phyloP scores from a whole-genome alignment of 2,797 vertebrate species.

The Scolopax rusticola region DNA sequence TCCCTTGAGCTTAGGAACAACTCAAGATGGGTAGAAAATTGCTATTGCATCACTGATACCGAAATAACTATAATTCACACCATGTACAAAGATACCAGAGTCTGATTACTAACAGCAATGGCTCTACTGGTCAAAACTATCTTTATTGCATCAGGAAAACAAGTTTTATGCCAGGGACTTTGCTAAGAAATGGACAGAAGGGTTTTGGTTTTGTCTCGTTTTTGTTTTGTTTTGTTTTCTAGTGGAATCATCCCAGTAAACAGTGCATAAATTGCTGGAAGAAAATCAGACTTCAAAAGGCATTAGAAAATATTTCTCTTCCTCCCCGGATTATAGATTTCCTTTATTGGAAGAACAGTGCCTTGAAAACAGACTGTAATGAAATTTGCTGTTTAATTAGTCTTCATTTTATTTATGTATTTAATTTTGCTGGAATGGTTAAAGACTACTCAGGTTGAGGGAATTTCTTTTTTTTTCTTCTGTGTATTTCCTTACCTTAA shows the following conservation, averaged over 20 bases:
- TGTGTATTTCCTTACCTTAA: neutral
- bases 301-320: slow-evolving; percentile 2
- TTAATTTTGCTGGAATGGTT: slow-evolving; percentile 39
- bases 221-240: neutral
- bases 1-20: slow-evolving; percentile 41
- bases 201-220: neutral
- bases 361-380: slow-evolving; percentile 31
- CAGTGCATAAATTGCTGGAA: neutral
- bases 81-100: neutral
- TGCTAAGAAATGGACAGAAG: neutral
- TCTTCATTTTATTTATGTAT: slow-evolving; percentile 48
- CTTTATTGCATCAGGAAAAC: neutral
- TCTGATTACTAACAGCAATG: neutral
- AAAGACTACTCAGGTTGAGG: neutral
- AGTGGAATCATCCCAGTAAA: neutral
- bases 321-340: slow-evolving; percentile 17
- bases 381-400: slow-evolving; percentile 46
- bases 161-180: neutral
- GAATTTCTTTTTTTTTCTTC: neutral
- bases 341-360: slow-evolving; percentile 29
- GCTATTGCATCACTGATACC: slow-evolving; percentile 32
- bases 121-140: neutral
- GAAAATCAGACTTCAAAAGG: slow-evolving; percentile 2
- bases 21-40: slow-evolving; percentile 37
- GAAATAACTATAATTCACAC: slow-evolving; percentile 36